Evolutionary conservation across 2,888 invertebrate species (phyloP).

Genomic region (Rotaria magnacalcarata): DNA sequence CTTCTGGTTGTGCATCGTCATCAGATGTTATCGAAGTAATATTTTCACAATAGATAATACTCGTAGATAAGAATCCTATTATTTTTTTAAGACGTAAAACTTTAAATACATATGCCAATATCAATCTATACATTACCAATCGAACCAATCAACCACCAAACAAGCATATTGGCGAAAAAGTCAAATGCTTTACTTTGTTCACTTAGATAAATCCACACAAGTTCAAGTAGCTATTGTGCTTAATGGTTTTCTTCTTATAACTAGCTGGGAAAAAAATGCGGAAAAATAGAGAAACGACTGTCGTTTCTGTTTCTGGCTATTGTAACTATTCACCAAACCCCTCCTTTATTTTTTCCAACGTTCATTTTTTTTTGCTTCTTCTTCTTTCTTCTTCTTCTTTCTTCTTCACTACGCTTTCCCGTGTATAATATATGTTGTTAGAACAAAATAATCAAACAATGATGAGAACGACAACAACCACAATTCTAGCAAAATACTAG

Average conservation of each 20-base stretch:
- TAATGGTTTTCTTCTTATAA: not conserved
- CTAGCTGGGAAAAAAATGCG: not conserved
- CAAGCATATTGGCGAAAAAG: not conserved
- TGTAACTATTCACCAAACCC: not conserved
- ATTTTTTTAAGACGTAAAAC: not conserved
- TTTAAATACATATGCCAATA: no score
- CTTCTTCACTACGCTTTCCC: not conserved
- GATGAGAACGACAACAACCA: not conserved
- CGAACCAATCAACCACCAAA: not conserved
- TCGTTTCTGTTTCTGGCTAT: not conserved
- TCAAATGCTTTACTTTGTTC: not conserved
- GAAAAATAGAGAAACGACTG: not conserved
- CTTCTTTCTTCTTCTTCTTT: not conserved
- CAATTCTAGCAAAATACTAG: no score
- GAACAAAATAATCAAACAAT: not conserved
- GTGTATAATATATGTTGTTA: not conserved
- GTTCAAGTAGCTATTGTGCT: not conserved
- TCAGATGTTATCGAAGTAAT: not conserved
- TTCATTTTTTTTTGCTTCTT: no score
- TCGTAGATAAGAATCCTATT: not conserved
- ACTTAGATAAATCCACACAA: not conserved
- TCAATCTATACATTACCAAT: not conserved
- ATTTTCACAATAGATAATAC: not conserved
- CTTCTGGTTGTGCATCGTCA: not conserved
- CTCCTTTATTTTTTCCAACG: no score